These are phyloP conservation scores for Exocentrus adspersus DNA, from an alignment of 2,888 invertebrate species.

Conservation along the genomic window DNA sequence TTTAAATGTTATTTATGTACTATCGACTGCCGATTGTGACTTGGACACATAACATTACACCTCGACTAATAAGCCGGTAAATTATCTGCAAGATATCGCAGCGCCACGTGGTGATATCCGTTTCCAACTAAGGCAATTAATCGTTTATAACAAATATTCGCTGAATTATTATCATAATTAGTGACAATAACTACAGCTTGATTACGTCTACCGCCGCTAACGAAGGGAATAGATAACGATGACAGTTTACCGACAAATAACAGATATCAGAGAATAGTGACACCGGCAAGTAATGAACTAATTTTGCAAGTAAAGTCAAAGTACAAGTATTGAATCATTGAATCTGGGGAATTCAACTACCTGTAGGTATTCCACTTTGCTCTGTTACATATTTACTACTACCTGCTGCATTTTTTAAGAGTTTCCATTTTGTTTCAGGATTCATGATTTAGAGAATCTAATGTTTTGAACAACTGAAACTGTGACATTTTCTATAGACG, in stretches of 20 bases:
- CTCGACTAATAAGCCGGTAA: conserved; percentile 13
- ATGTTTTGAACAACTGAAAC: too few species aligned
- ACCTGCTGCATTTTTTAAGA: too few species aligned
- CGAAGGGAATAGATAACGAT: neutral
- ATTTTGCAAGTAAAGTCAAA: too few species aligned
- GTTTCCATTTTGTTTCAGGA: too few species aligned
- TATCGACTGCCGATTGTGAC: conserved; percentile 1
- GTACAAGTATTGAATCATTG: too few species aligned
- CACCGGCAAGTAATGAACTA: too few species aligned
- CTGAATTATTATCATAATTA: conserved; percentile 16
- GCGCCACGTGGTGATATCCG: conserved; percentile 2
- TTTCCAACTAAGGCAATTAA: conserved; percentile 11
- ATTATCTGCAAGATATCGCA: conserved; percentile 12
- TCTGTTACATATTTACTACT: too few species aligned
- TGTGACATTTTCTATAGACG: too few species aligned
- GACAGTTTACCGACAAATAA: neutral
- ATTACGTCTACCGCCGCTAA: conserved; percentile 1
- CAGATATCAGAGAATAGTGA: too few species aligned
- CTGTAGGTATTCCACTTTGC: too few species aligned
- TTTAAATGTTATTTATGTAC: conserved; percentile 14
- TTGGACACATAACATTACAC: conserved; percentile 16
- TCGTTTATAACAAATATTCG: conserved; percentile 3
- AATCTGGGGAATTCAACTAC: too few species aligned
- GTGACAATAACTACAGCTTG: conserved; percentile 11
- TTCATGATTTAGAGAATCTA: too few species aligned